phyloP scores from a whole-genome alignment of 2,888 invertebrate species.

The Achlya flavicornis region DNA sequence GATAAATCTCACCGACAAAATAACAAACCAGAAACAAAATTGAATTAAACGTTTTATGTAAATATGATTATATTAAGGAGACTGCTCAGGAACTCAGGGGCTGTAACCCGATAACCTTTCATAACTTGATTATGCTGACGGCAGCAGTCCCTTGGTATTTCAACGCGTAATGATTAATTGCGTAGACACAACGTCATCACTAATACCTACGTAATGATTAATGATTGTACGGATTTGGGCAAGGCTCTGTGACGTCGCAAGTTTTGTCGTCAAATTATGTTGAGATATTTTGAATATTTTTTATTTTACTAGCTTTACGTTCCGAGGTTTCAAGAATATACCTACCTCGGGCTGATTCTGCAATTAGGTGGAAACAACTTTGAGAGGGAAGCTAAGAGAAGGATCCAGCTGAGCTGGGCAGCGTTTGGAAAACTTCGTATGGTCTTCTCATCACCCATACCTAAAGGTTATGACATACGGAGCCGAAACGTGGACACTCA shows the following conservation, averaged over 20 bases:
- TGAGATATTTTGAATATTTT: background rate
- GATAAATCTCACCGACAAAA: background rate
- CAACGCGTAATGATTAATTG: slow-evolving; percentile 27
- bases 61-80: background rate
- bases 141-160: slow-evolving; percentile 13
- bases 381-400: too few relatives aligned
- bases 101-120: slow-evolving; percentile 3
- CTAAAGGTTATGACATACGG: too few relatives aligned
- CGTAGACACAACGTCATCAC: slow-evolving; percentile 25
- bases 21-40: slow-evolving; percentile 7
- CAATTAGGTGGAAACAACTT: too few relatives aligned
- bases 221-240: slow-evolving; percentile 20
- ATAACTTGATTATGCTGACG: slow-evolving; percentile 7
- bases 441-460: too few relatives aligned
- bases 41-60: slow-evolving; percentile 1
- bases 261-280: background rate
- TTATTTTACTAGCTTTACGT: background rate
- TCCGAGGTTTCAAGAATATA: too few relatives aligned
- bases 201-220: slow-evolving; percentile 26
- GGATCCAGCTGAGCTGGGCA: too few relatives aligned
- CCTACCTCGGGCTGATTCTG: too few relatives aligned
- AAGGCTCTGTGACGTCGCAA: slow-evolving; percentile 2
- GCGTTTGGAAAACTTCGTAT: too few relatives aligned
- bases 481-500: too few relatives aligned
- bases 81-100: background rate